Evolutionary conservation across 2,797 vertebrate species (phyloP), one percentile per base, ranked within the genome.

Genomic region (Sebastes elongatus): DNA sequence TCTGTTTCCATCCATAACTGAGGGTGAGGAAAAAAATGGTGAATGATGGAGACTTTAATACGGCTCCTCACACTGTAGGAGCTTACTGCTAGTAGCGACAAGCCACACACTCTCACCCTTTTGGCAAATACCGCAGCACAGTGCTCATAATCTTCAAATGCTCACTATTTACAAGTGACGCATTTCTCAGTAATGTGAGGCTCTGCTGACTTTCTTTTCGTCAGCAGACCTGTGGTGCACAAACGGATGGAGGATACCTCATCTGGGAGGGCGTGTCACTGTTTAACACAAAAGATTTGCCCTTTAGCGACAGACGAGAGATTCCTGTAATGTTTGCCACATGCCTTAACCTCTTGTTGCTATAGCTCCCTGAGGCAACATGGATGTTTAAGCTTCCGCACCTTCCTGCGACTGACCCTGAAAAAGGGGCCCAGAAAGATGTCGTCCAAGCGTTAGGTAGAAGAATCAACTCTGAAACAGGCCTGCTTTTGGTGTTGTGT

Each of bases 1-100:
- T 94, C 92, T 91, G 90, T 93, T 92, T 88, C 84, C 87, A 88
- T 89, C 90, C 87, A 81, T 89, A 88, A 89, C 89, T 87, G 93
- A 87, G 82, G 76, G 81, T 88, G 85, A 81, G 77, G 71, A 52
- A 78, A 76, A 77, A 87, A 75, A 85, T 73, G 73, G 81, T 87
- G 80, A 92, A 85, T 86, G 85, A 92, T 91, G 75, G 68, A 60
- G 53, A 76, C 82, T 86, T 90, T 80, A 92, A 93, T 89, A 82
- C 68, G 82, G 60, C 86, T 82, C 55, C 60, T 87, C 71, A 78
- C 64, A 69, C 66, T 76, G 59, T 61, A 67, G 69, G 71, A 78
- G 70, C 79, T 83, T 75, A 80, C 69, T 82, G 32, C 81, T 49
- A 10, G 56, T 68, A 53, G 77, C 53, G 30, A 83, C 71, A 82